Conservation (phyloP, 2,797 vertebrate genomes). For the Molossus alvarezi region DNA sequence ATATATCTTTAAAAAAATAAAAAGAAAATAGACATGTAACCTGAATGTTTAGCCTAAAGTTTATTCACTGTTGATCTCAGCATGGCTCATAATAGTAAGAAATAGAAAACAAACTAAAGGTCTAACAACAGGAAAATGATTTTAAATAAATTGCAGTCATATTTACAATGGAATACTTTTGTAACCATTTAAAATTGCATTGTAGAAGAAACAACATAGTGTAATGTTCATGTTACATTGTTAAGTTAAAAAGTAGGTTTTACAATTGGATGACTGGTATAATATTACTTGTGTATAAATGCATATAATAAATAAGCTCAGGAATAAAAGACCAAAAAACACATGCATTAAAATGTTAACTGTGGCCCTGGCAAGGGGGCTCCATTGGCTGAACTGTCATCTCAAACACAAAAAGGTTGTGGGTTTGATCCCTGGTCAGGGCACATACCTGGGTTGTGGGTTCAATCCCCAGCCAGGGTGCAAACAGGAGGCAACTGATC, state of each 20-base stretch:
- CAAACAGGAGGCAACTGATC: too few species aligned
- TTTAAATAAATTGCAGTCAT: background rate
- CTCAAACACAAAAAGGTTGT: too few species aligned
- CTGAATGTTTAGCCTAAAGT: background rate
- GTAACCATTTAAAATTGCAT: background rate
- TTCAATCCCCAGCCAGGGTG: too few species aligned
- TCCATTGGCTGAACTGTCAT: too few species aligned
- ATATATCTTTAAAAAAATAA: too few species aligned
- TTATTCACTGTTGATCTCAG: background rate
- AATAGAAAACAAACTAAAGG: slow-evolving; percentile 27
- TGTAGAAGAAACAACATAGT: background rate
- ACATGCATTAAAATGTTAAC: background rate
- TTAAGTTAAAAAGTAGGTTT: slow-evolving; percentile 21
- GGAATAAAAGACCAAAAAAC: background rate
- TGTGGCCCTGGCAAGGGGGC: background rate
- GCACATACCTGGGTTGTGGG: too few species aligned
- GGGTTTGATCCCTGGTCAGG: too few species aligned
- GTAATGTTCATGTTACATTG: background rate
- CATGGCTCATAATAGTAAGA: background rate
- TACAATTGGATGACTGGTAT: background rate
- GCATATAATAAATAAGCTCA: background rate
- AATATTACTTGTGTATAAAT: background rate
- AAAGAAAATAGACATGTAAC: background rate
- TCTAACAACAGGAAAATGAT: background rate
- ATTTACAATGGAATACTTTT: background rate